A percentile compares a stretch with the other conserved stretches of the same genome.
Conservation (phyloP, 2,888 invertebrate species). For the Anticlea derivata region DNA sequence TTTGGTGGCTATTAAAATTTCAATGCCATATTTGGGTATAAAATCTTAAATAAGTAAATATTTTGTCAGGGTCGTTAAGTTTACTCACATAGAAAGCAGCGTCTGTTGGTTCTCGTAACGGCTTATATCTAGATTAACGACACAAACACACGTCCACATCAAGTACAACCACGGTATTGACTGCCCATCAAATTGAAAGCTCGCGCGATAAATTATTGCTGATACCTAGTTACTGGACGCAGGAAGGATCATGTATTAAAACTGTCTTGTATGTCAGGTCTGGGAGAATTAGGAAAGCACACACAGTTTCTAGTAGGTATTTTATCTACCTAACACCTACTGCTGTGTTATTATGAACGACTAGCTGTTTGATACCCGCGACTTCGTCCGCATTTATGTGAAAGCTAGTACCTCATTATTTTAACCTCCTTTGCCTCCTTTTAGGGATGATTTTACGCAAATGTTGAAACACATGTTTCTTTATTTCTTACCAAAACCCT, state of each 20-base stretch:
- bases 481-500: too few species aligned
- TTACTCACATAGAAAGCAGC: slow-evolving; percentile 31
- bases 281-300: slow-evolving; percentile 32
- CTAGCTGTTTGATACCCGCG: too few species aligned
- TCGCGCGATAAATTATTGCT: slow-evolving; percentile 53
- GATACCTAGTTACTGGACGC: slow-evolving; percentile 37
- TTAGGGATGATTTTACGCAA: too few species aligned
- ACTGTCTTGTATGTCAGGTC: slow-evolving; percentile 29
- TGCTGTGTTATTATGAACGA: too few species aligned
- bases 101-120: slow-evolving; percentile 20
- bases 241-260: slow-evolving; percentile 30
- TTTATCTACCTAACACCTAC: not conserved
- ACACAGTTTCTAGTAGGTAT: slow-evolving; percentile 12
- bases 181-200: slow-evolving; percentile 61
- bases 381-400: too few species aligned
- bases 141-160: slow-evolving; percentile 54
- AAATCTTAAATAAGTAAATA: slow-evolving; percentile 1
- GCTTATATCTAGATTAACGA: slow-evolving; percentile 34
- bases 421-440: too few species aligned
- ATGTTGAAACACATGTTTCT: too few species aligned
- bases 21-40: slow-evolving; percentile 10
- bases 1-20: slow-evolving; percentile 32
- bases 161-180: slow-evolving; percentile 55
- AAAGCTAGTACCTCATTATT: too few species aligned
- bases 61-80: slow-evolving; percentile 10